Base-by-base conservation (phyloP, 1,140 invertebrate species). In the Heterodera carotae region DNA sequence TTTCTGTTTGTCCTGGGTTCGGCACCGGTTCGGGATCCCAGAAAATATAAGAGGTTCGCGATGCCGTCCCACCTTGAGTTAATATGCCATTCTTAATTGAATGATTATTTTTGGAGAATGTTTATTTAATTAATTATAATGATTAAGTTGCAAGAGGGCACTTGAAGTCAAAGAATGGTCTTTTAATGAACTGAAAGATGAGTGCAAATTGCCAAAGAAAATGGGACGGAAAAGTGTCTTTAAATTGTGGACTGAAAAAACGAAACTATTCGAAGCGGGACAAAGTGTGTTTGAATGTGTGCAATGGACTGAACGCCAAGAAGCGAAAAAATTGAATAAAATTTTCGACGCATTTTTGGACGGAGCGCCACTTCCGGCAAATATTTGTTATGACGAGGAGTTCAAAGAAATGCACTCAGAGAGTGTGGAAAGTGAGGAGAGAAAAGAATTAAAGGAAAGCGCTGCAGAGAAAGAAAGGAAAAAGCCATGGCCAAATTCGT, bases 161-260 rank as follows among this genome's bases (percentile, higher is more conserved):
- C 22, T 56, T 56, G 48, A 56, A 56, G 48, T 22, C 48, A 56
- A 4, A 56, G 48, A 56, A 56, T 56, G 48, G 48, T 56, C 48
- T 5, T n/a, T 22, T 22, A 22, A 56, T 56, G 48, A 56, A 56
- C 22, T 56, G 48, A 56, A 56, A 56, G 22, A 22, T n/a, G 48
- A 56, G 48, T 56, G 48, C 48, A 56, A 56, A 56, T 56, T 56
- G 48, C 48, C 48, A 22, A 56, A 56, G 48, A 56, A 56, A 56
- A 22, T 56, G 48, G 48, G 18, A 22, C 12, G 48, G 48, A 56
- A 56, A 56, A 56, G 22, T 18, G 48, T 4, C 2, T 56, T 56
- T 18, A 56, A 22, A 2, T 22, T 15, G 5, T 56, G 48, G 48
- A 56, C 18, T 22, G 48, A 56, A 56, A 56, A 56, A 56, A 18